These are phyloP conservation scores for Archips crataeganus DNA, from an alignment of 2,888 invertebrate genomes.

Conservation along the genomic window DNA sequence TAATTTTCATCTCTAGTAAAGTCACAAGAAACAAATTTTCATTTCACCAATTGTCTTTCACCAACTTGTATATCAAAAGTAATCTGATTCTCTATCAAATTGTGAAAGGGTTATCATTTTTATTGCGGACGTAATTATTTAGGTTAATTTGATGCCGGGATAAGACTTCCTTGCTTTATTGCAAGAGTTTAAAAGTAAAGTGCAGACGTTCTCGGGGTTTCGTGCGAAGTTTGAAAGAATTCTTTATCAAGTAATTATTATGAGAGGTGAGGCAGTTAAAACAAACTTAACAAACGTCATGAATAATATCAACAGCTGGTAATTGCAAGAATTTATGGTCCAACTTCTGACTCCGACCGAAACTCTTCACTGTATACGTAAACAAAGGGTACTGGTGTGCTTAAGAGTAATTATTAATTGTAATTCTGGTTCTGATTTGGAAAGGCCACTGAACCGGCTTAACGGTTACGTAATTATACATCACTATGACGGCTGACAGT, in stretches of 20 bases:
- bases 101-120: constrained; percentile 32
- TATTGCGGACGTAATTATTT: constrained; percentile 34
- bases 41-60: no score
- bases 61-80: neutral
- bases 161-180: constrained; percentile 34
- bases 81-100: constrained; percentile 7
- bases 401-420: constrained; percentile 59
- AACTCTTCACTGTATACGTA: constrained; percentile 78
- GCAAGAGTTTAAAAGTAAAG: constrained; percentile 40
- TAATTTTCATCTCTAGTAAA: no score
- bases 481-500: no score
- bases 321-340: constrained; percentile 77
- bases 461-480: no score
- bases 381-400: constrained; percentile 73
- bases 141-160: constrained; percentile 37
- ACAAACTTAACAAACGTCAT: constrained; percentile 77
- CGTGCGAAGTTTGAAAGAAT: constrained; percentile 59
- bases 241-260: constrained; percentile 72
- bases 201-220: constrained; percentile 53
- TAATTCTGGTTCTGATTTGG: constrained; percentile 9
- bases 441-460: neutral
- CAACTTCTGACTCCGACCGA: constrained; percentile 72
- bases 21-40: no score
- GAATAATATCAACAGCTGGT: constrained; percentile 81
- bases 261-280: constrained; percentile 73